These are phyloP conservation scores for Melanotaenia boesemani DNA, from an alignment of 2,797 vertebrate genomes.

Conservation along the genomic window DNA sequence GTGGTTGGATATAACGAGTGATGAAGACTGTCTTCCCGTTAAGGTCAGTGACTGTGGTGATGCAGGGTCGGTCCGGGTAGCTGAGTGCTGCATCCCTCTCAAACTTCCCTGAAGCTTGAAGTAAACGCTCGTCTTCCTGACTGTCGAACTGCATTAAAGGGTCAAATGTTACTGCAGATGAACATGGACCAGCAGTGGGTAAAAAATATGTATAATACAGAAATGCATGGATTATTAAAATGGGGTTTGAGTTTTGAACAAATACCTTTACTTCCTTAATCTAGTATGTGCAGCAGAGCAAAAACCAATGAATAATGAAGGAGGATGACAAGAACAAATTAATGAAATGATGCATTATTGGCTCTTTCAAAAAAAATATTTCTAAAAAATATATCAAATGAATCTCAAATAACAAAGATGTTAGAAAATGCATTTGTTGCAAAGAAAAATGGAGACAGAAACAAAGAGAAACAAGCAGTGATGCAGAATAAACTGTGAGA, in stretches of 20 bases:
- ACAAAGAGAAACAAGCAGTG: neutral
- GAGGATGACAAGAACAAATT: slow-evolving; percentile 37
- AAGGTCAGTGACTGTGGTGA: slow-evolving; percentile 91
- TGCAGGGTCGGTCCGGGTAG: slow-evolving; percentile 88
- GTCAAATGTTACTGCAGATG: slow-evolving; percentile 18
- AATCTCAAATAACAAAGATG: neutral
- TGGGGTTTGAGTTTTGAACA: neutral
- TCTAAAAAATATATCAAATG: no score
- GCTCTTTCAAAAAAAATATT: neutral
- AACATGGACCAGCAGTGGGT: neutral
- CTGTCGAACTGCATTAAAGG: slow-evolving; percentile 88
- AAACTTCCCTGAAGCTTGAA: slow-evolving; percentile 89
- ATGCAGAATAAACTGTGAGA: neutral
- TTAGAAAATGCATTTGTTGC: neutral
- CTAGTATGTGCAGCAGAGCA: slow-evolving; percentile 82
- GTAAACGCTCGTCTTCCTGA: slow-evolving; percentile 91
- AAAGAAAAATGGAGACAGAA: no score
- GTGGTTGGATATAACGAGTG: slow-evolving; percentile 90
- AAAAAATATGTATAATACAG: neutral
- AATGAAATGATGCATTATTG: slow-evolving; percentile 4
- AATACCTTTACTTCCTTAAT: slow-evolving; percentile 88
- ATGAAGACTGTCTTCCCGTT: slow-evolving; percentile 93
- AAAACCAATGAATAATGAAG: slow-evolving; percentile 48
- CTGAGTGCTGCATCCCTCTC: slow-evolving; percentile 84
- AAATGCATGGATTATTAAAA: neutral